Evolutionary conservation across 2,888 invertebrate genomes (phyloP).

Genomic region (Acleris literana): DNA sequence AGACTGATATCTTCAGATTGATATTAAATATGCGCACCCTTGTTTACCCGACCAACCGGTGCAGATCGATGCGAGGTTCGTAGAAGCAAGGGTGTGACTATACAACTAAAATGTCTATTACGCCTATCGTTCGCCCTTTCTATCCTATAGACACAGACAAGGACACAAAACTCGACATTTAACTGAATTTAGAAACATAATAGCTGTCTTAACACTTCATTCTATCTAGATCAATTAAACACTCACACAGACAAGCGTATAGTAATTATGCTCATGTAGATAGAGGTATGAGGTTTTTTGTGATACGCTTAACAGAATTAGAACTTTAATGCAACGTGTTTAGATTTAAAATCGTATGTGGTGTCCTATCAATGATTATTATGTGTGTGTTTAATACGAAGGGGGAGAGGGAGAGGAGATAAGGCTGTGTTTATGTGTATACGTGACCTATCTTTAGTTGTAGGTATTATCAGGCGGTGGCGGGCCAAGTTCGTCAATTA

Average conservation of each 20-base stretch:
- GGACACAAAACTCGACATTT: conserved; percentile 15
- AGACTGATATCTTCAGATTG: conserved; percentile 27
- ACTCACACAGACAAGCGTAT: conserved; percentile 56
- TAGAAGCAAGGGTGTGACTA: conserved; percentile 48
- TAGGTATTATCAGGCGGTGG: conserved; percentile 43
- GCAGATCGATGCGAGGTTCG: conserved; percentile 67
- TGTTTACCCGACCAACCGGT: conserved; percentile 45
- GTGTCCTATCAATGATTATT: conserved; percentile 43
- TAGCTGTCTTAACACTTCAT: conserved; percentile 33
- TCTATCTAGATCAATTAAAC: conserved; percentile 59
- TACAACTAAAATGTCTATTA: conserved; percentile 44
- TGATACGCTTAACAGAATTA: conserved; percentile 36
- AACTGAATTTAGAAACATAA: conserved; percentile 24
- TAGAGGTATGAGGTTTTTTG: conserved; percentile 29
- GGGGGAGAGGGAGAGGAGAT: conserved; percentile 36
- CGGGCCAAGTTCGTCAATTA: conserved; percentile 38
- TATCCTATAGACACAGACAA: conserved; percentile 1
- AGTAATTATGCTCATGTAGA: conserved; percentile 28
- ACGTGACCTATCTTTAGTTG: conserved; percentile 51
- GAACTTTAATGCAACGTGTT: conserved; percentile 30
- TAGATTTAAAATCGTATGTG: conserved; percentile 36
- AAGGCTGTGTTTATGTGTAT: conserved; percentile 45
- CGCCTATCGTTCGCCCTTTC: conserved; percentile 30
- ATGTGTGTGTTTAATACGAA: conserved; percentile 51
- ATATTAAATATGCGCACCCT: conserved; percentile 46